Conservation (phyloP, 2,888 invertebrate genomes). For the Trichacis sp. region DNA sequence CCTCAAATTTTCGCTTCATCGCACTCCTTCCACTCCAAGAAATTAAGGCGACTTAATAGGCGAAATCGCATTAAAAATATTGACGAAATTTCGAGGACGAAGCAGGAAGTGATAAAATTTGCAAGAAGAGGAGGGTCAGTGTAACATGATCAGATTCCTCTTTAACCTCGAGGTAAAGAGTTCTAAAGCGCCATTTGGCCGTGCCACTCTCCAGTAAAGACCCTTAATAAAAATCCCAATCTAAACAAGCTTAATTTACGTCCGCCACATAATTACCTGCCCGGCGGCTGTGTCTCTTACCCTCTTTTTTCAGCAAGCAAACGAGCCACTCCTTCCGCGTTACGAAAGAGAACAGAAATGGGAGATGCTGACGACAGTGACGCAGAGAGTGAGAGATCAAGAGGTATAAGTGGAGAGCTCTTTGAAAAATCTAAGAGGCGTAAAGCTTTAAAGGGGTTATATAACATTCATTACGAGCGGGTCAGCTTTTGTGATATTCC, state of each 20-base stretch:
- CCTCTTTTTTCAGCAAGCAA: conserved; percentile 21
- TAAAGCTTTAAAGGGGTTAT: conserved; percentile 69
- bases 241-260: conserved; percentile 70
- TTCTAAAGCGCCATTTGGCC: conserved; percentile 60
- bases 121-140: conserved; percentile 12
- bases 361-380: conserved; percentile 23
- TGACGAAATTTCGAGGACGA: neutral
- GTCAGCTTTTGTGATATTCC: conserved; percentile 68
- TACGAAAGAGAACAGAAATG: conserved; percentile 9
- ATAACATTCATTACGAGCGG: conserved; percentile 68
- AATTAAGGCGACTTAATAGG: neutral
- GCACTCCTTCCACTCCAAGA: neutral
- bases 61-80: neutral
- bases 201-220: conserved; percentile 61
- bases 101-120: neutral
- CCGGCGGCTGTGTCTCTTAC: conserved; percentile 50
- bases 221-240: conserved; percentile 69
- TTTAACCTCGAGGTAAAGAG: conserved; percentile 43
- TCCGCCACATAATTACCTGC: conserved; percentile 69
- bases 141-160: conserved; percentile 29
- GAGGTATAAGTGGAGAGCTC: conserved; percentile 46
- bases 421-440: conserved; percentile 69
- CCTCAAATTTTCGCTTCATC: no score
- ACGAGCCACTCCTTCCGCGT: conserved; percentile 6
- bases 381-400: conserved; percentile 27